Base-by-base conservation (phyloP, 2,888 invertebrate species). In the Rhingia rostrata region DNA sequence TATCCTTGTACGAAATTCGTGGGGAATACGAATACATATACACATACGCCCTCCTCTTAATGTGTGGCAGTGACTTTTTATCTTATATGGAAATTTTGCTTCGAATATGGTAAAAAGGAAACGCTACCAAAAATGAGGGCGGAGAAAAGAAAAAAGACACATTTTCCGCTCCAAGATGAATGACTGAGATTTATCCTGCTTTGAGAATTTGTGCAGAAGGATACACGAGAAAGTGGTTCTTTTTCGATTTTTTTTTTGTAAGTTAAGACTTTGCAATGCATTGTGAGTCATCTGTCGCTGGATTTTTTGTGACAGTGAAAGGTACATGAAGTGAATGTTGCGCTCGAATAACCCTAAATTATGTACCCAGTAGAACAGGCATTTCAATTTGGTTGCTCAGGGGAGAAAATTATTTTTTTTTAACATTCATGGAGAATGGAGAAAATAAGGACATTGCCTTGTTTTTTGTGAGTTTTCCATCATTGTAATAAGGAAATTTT, bases 181-280 rank as follows among this genome's bases (percentile, higher is more conserved):
- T 73, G 73, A 83, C 78, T 78, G 73, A 83, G 83, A 83, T 83
- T 83, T 83, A 83, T 83, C 73, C 67, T 53, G 39, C 77, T 82
- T 67, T 73, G 56, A 78, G 63, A 67, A 67, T 73, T 73, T 63
- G 30, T 51, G 49, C 35, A 54, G 43, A 56, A 67, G 67, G 73
- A 78, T 78, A 78, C 72, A 83, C 64, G 63, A 73, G 63, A 67
- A 78, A 73, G 30, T 45, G 22, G 56, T 61, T 67, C 51, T 45
- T 83, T 67, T 51, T 51, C 1, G 53, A 35, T 54, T 30, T 64
- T 53, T 64, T 53, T 39, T 60, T 81, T 54, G 43, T 30, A 53
- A 78, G 45, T 67, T 79, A 22, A 63, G 53, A 63, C 32, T 53
- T 51, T 58, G 41, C 43, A 58, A 67, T 83, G 83, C 83, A 83